Evolutionary conservation across 2,888 invertebrate genomes (phyloP), one percentile per base, ranked within the genome.

Genomic region (Capitulum mitella): DNA sequence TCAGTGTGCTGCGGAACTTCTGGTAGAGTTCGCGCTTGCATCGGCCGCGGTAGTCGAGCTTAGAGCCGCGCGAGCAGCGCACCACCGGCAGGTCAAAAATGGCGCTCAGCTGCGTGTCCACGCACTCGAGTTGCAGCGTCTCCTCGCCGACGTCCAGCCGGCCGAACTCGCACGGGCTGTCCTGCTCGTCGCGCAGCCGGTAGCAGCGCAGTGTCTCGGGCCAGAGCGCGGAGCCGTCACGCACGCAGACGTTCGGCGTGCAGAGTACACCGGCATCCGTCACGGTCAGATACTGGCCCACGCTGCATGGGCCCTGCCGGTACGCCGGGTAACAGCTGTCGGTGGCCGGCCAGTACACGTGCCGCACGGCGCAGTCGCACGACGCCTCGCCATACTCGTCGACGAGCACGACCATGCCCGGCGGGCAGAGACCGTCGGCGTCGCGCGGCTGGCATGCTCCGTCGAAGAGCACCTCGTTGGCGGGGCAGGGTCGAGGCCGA

Each of bases 291-390:
- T 34, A 34, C 32, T 64, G 34, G 19, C 34, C 64, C 12, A 10
- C 10, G 16, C 5, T 12, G 34, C 64, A 64, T 5, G 64, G 64
- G 34, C 64, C 64, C 64, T 34, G 32, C 16, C 64, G 32, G 64
- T 19, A 64, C 16, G 34, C 64, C 14, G 64, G 64, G 64, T 64
- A 64, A n/a, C 64, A 64, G 32, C 64, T 32, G 64, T 64, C 34
- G 16, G 1, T n/a, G 14, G 0, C 0, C 14, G 64, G 64, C 32
- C 34, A 64, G 64, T 34, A 64, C 16, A 64, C 19, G 64, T 64
- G 32, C 3, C 34, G 12, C 32, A 34, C 64, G 34, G 32, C 19
- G 19, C 64, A 64, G 34, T 64, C 64, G 34, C 64, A 64, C 26
- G 2, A 0, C 1, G 64, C 64, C 3, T 34, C 34, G 34, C 64